Evolutionary conservation across 2,113 vertebrate species (phyloP).

Genomic region (Indicator indicator): DNA sequence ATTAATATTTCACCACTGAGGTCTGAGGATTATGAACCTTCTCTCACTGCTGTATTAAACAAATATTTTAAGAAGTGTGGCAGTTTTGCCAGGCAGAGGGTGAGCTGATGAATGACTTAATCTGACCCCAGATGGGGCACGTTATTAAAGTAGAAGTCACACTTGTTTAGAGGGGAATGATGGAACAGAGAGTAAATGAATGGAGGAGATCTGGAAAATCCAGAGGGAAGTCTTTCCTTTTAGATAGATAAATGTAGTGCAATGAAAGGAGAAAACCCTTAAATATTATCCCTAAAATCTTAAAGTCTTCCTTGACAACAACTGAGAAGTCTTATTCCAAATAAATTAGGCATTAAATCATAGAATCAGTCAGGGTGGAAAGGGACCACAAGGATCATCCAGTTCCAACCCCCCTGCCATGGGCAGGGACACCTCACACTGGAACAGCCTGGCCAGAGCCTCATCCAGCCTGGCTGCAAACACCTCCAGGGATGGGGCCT

Average conservation of each 20-base stretch:
- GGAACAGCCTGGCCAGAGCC: too few relatives aligned
- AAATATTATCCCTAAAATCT: background rate
- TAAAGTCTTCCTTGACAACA: background rate
- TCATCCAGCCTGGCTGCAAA: too few relatives aligned
- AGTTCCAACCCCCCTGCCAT: too few relatives aligned
- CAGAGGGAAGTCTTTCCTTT: background rate
- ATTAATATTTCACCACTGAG: slow-evolving; percentile 48
- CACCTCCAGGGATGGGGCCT: too few relatives aligned
- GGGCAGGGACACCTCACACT: too few relatives aligned
- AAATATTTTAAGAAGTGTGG: background rate
- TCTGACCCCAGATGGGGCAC: background rate
- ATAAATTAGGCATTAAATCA: background rate
- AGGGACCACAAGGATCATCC: too few relatives aligned
- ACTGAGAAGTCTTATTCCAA: background rate
- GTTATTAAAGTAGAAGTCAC: background rate
- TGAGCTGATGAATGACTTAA: background rate
- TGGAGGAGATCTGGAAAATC: background rate
- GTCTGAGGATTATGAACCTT: background rate
- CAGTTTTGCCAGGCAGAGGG: background rate
- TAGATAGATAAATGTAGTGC: background rate
- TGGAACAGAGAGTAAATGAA: background rate
- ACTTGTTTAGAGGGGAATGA: background rate
- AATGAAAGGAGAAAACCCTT: background rate
- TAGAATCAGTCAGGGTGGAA: too few relatives aligned
- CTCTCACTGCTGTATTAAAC: background rate